Percentiles rank a stretch among this genome's conserved stretches.
phyloP scores from a whole-genome alignment of 2,888 invertebrate genomes.

The Anticlea derivata region DNA sequence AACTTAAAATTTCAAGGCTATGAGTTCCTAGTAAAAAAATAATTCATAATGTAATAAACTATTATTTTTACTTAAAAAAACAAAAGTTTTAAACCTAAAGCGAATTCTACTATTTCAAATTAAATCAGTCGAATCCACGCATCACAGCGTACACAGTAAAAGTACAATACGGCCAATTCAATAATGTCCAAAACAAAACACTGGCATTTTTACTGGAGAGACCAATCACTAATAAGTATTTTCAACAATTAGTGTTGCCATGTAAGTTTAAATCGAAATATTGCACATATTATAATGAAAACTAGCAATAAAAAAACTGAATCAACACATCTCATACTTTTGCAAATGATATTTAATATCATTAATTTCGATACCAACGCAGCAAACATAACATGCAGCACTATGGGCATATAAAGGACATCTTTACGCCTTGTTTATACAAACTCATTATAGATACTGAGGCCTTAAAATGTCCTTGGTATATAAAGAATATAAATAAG shows the following conservation, averaged over 20 bases:
- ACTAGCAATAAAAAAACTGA: slow-evolving; percentile 43
- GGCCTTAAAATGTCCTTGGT: slow-evolving; percentile 24
- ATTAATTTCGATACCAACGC: slow-evolving; percentile 58
- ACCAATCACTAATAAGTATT: slow-evolving; percentile 34
- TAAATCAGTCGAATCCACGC: slow-evolving; percentile 62
- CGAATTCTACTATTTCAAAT: slow-evolving; percentile 54
- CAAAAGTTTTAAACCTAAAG: slow-evolving; percentile 50
- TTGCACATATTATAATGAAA: slow-evolving; percentile 47
- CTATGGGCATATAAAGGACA: slow-evolving; percentile 24
- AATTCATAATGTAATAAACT: slow-evolving; percentile 48
- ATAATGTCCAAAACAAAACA: slow-evolving; percentile 33
- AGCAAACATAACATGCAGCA: slow-evolving; percentile 33
- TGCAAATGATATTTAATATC: slow-evolving; percentile 76
- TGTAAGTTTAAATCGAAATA: slow-evolving; percentile 63
- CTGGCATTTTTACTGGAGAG: no score
- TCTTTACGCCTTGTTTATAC: slow-evolving; percentile 27
- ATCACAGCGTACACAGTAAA: slow-evolving; percentile 56
- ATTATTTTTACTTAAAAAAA: slow-evolving; percentile 47
- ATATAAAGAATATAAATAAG: slow-evolving; percentile 17
- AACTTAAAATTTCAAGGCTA: slow-evolving; percentile 68
- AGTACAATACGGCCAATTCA: slow-evolving; percentile 52
- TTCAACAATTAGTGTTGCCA: slow-evolving; percentile 40
- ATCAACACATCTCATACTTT: slow-evolving; percentile 61
- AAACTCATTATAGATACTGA: slow-evolving; percentile 20
- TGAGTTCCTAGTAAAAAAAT: slow-evolving; percentile 51